Percentiles rank a stretch among this genome's conserved stretches.
Evolutionary conservation across 35 echinoderm and acorn worm species (phyloP).

Genomic region (Amphiura filiformis): DNA sequence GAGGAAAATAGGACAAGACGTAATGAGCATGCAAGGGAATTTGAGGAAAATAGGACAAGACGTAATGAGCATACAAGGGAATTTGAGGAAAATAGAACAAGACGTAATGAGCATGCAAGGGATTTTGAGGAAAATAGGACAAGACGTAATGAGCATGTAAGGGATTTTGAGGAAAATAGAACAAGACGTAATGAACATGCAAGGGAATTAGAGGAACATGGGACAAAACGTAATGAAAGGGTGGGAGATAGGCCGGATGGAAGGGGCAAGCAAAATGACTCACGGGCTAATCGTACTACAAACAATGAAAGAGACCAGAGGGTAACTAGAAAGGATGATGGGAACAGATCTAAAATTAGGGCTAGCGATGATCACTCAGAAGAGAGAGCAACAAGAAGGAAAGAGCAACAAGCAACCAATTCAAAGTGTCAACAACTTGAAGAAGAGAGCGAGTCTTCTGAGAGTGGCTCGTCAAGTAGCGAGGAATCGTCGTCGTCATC

Average conservation of each 20-base stretch:
- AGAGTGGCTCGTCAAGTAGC: neutral
- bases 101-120: neutral
- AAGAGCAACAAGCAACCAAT: neutral
- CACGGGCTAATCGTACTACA: neutral
- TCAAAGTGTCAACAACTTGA: neutral
- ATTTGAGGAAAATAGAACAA: neutral
- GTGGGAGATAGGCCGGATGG: neutral
- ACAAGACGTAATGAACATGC: too few relatives aligned
- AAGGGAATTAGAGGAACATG: neutral
- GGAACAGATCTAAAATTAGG: neutral
- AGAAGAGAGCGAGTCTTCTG: neutral
- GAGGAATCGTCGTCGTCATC: neutral
- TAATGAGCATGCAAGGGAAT: neutral
- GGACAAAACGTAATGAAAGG: neutral
- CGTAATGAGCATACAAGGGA: too few relatives aligned
- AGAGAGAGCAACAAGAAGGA: neutral
- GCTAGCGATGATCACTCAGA: neutral
- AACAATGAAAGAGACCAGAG: neutral
- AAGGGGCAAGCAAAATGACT: neutral
- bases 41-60: too few relatives aligned
- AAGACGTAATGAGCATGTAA: too few relatives aligned
- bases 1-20: neutral
- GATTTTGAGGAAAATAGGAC: too few relatives aligned
- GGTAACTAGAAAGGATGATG: neutral
- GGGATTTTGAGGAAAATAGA: neutral